Conservation (phyloP, 2,888 invertebrate species). For the Tachystola acroxantha region DNA sequence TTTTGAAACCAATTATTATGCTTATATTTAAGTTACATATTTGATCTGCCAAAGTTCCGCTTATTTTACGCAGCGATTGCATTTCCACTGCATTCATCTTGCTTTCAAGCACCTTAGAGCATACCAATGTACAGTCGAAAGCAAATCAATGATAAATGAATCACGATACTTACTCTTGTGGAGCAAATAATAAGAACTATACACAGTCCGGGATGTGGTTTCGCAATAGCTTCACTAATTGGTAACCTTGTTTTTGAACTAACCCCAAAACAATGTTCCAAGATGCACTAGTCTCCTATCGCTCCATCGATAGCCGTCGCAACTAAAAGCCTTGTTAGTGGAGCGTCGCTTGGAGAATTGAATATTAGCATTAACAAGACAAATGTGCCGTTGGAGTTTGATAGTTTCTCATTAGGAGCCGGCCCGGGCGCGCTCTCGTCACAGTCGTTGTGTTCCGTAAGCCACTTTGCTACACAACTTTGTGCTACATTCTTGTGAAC, state of each 20-base stretch:
- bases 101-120: too few relatives aligned
- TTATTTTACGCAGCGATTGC: too few relatives aligned
- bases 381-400: conserved; percentile 62
- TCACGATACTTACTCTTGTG: too few relatives aligned
- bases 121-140: too few relatives aligned
- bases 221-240: too few relatives aligned
- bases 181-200: too few relatives aligned
- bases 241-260: neutral
- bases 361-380: conserved; percentile 66
- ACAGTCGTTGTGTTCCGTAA: conserved; percentile 27
- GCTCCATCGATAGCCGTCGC: conserved; percentile 16
- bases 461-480: conserved; percentile 38
- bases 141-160: too few relatives aligned
- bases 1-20: too few relatives aligned
- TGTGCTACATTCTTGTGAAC: conserved; percentile 25
- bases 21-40: too few relatives aligned
- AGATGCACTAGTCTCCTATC: conserved; percentile 1
- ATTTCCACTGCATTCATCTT: too few relatives aligned
- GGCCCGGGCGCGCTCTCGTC: conserved; percentile 26
- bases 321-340: conserved; percentile 35
- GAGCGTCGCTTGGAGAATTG: conserved; percentile 43
- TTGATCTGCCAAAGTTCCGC: too few relatives aligned
- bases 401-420: conserved; percentile 64
- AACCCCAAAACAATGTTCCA: neutral
- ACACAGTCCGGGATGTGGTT: too few relatives aligned